Base-by-base conservation (phyloP, 2,797 vertebrate genomes). In the Spinus pinus region DNA sequence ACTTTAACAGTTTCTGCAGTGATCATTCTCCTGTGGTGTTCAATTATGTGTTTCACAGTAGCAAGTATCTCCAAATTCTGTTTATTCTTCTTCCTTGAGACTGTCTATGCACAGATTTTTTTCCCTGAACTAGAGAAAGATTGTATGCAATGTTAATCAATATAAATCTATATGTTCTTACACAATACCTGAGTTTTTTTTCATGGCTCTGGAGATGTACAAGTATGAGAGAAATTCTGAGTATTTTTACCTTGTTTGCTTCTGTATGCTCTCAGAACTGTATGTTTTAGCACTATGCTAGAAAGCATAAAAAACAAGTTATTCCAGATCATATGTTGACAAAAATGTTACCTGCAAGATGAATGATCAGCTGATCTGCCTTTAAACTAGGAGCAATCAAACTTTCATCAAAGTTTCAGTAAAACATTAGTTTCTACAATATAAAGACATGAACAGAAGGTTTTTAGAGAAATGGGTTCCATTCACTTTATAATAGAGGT, bases 11-110 rank as follows among this genome's bases (percentile, higher is more conserved):
- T 79, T 92, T 96, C 70, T 78, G 49, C 61, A 84, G 27, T 0
- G 5, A 72, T 70, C 75, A 42, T 65, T 85, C 78, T 84, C 74
- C 87, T 86, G 78, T 33, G 56, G 82, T 81, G 87, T 87, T 96
- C 80, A 94, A 31, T 93, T 95, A 91, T 27, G 12, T 60, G n/a
- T 90, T 96, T 89, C 67, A 86, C 73, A 65, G 61, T 50, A 69
- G 54, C 47, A 49, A 64, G n/a, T 71, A 27, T 85, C 41, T 82
- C 61, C 78, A 84, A n/a, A 88, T 91, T 81, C 51, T 67, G 66
- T 93, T 95, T 85, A 54, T 91, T 83, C 62, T 92, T 19, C 33
- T 95, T 94, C 35, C 54, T 83, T 62, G 21, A 86, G 21, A 61
- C 57, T 86, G 47, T 80, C 74, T 9, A 2, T 27, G 2, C 15